A percentile compares a stretch with the other conserved stretches of the same genome.
Evolutionary conservation across 2,888 invertebrate genomes (phyloP).

Genomic region (Folsomia manolachei): DNA sequence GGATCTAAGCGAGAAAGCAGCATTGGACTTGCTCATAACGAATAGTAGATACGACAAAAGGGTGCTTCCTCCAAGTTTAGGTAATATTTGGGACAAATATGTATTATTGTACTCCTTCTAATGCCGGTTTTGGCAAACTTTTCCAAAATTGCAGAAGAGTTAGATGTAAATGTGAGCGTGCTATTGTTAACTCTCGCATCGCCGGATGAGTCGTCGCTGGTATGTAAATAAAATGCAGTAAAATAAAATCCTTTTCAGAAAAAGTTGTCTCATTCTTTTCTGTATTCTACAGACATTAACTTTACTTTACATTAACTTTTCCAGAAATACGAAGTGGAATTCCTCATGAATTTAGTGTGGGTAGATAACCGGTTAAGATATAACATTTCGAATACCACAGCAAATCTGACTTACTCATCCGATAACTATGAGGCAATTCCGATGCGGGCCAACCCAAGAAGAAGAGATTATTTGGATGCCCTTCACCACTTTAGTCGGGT

Average conservation of each 20-base stretch:
- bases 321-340: constrained; percentile 95
- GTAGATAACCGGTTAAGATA: constrained; percentile 83
- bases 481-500: constrained; percentile 77
- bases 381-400: constrained; percentile 74
- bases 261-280: neutral
- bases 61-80: constrained; percentile 72
- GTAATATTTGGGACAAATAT: constrained; percentile 60
- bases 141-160: constrained; percentile 68
- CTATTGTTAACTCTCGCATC: constrained; percentile 89
- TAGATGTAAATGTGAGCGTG: constrained; percentile 91
- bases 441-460: constrained; percentile 46
- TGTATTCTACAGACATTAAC: neutral
- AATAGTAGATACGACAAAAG: constrained; percentile 88
- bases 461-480: constrained; percentile 70
- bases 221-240: constrained; percentile 54
- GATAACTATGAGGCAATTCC: constrained; percentile 49
- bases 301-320: neutral
- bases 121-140: constrained; percentile 37
- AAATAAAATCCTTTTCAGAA: no score
- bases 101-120: neutral
- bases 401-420: constrained; percentile 35
- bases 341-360: constrained; percentile 90
- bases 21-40: constrained; percentile 80
- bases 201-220: constrained; percentile 93
- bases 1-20: constrained; percentile 52